phyloP scores from a whole-genome alignment of 2,888 invertebrate genomes.

The Catocala nupta region DNA sequence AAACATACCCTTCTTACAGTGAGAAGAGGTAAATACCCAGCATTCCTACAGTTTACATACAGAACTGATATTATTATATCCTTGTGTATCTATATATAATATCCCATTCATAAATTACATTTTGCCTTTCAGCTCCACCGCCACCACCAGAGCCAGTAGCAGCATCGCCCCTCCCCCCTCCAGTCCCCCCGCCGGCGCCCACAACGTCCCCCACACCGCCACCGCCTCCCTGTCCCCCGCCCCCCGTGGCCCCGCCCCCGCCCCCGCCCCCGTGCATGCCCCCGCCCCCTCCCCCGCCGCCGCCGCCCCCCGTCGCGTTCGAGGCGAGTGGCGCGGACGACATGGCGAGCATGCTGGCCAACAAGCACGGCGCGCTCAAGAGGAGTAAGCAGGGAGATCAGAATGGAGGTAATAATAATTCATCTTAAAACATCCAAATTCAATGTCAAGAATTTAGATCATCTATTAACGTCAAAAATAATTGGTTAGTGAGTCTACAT shows the following conservation, averaged over 20 bases:
- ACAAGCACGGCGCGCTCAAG: constrained; percentile 84
- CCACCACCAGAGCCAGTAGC: constrained; percentile 13
- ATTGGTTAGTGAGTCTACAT: no score
- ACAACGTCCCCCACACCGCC: constrained; percentile 14
- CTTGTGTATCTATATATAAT: no score
- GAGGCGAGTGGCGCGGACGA: constrained; percentile 61
- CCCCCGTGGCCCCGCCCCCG: constrained; percentile 41
- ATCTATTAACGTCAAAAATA: no score
- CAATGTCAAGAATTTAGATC: no score
- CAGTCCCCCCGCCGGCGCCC: constrained; percentile 39
- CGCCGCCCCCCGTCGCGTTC: constrained; percentile 77
- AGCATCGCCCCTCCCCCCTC: constrained; percentile 28
- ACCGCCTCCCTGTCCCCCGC: constrained; percentile 21
- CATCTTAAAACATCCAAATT: no score
- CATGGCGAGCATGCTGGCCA: constrained; percentile 88
- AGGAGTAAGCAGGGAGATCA: constrained; percentile 82
- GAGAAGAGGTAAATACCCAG: no score
- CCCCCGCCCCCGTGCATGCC: constrained; percentile 42
- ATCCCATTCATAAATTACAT: not conserved
- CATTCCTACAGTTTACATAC: no score
- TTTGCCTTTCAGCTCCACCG: constrained; percentile 10
- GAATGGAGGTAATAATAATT: constrained; percentile 71
- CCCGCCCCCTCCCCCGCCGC: constrained; percentile 74
- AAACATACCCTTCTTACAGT: no score
- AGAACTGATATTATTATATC: no score